phyloP scores from a whole-genome alignment of 2,113 vertebrate genomes.

The Fregetta grallaria region DNA sequence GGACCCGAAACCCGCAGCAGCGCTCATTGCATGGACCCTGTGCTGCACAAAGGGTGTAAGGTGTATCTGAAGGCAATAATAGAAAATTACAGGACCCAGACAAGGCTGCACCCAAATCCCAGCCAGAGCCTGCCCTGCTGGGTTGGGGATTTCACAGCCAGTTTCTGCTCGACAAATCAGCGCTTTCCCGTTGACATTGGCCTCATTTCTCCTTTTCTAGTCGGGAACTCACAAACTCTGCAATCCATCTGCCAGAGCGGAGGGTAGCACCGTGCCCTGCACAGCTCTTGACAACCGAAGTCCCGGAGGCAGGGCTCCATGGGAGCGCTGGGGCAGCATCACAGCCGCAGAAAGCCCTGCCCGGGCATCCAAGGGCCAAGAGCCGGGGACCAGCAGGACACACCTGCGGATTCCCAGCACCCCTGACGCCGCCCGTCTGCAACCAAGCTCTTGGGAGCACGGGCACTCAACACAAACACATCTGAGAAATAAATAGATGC shows the following conservation, averaged over 20 bases:
- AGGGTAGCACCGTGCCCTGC: not conserved
- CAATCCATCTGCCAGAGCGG: too few relatives aligned
- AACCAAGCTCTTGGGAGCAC: not conserved
- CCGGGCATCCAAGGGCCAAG: accelerated
- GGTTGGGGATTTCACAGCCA: not conserved
- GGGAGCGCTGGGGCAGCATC: not conserved
- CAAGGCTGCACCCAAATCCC: not conserved
- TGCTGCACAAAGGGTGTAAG: not conserved
- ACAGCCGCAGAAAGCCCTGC: not conserved
- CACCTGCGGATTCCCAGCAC: not conserved
- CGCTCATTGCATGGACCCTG: accelerated
- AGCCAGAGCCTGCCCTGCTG: not conserved
- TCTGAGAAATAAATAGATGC: not conserved
- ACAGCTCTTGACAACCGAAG: not conserved
- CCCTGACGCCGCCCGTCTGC: accelerated
- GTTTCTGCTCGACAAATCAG: not conserved
- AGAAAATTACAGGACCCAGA: not conserved
- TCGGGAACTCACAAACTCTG: not conserved
- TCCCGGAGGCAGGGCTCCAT: not conserved
- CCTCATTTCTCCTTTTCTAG: not conserved
- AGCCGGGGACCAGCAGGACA: not conserved
- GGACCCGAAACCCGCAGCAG: accelerated
- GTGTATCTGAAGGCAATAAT: not conserved
- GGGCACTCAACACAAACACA: accelerated
- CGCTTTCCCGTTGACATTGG: accelerated